Base-by-base conservation (phyloP, 2,888 invertebrate species). In the Ditula angustiorana region DNA sequence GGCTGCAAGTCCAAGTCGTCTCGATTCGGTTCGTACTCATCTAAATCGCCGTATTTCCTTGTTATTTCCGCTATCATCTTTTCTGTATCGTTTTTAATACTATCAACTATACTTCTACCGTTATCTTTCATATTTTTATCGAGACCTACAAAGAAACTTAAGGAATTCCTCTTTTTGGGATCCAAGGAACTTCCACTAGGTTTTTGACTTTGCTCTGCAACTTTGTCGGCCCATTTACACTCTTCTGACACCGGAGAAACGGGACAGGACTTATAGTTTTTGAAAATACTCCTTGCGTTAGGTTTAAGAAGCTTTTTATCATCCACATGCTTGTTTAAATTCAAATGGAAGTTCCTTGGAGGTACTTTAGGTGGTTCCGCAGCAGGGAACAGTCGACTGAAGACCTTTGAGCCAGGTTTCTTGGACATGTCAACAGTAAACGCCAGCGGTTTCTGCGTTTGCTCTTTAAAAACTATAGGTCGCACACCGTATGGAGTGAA, bases 231-330 rank as follows among this genome's bases (percentile, higher is more conserved):
- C 95, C 95, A 95, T 78, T 95, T 95, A 35, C 95, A 94, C 77
- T 97, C 96, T 78, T 97, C 97, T 58, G 95, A 96, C 0, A 97
- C 96, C 0, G 97, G 97, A 0, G 96, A 96, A 0, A 97, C 96
- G 0, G 97, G 97, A 71, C 97, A 95, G 3, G 96, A 96, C 75
- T 96, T 96, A 70, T 96, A 95, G 72, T 95, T 94, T 71, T 95
- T 95, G 50, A 95, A 90, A 60, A 95, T 95, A 73, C 95, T 94
- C 11, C 93, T 81, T 8, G 87, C 80, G 28, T 85, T 89, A 0
- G 90, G 83, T 71, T 92, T 92, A 0, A 82, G 75, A 0, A 80
- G 73, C 72, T 86, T 88, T 72, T 92, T 91, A 1, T 90, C 87
- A 2, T 80, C 85, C 5, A 73, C 67, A 16, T 37, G 47, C 70